Conservation (phyloP, 1,140 invertebrate species). For the Anthonomus grandis region DNA sequence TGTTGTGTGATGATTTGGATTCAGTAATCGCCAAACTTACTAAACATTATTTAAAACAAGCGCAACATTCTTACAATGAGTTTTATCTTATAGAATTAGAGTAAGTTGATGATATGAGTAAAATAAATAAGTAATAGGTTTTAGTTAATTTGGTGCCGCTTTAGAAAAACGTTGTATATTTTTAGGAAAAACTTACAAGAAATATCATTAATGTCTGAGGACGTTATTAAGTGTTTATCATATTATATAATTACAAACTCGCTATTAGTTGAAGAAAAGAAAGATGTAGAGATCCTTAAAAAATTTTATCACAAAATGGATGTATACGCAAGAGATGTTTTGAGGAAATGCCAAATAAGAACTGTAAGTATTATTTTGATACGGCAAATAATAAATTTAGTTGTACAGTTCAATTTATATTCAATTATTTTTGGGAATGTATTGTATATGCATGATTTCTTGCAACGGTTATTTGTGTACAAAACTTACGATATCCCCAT, state of each 20-base stretch:
- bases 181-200: constrained; percentile 10
- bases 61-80: constrained; percentile 4
- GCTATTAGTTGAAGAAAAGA: constrained; percentile 23
- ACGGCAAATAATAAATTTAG: no score
- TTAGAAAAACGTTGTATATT: constrained; percentile 9
- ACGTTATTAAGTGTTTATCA: constrained; percentile 17
- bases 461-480: no score
- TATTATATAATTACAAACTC: constrained; percentile 18
- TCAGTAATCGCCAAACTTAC: constrained; percentile 13
- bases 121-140: constrained; percentile 7
- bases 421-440: no score
- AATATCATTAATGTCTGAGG: constrained; percentile 6
- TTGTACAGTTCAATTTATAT: no score
- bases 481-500: no score
- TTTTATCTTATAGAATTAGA: not conserved
- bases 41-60: constrained; percentile 19
- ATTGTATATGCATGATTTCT: no score
- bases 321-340: constrained; percentile 24
- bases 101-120: not conserved
- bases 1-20: constrained; percentile 16
- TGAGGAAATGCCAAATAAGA: constrained; percentile 25
- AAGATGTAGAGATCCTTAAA: constrained; percentile 18
- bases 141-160: not conserved
- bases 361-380: no score
- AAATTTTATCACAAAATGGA: constrained; percentile 23